Base-by-base conservation (phyloP, 1,140 invertebrate genomes). In the Anoplolepis gracilipes region DNA sequence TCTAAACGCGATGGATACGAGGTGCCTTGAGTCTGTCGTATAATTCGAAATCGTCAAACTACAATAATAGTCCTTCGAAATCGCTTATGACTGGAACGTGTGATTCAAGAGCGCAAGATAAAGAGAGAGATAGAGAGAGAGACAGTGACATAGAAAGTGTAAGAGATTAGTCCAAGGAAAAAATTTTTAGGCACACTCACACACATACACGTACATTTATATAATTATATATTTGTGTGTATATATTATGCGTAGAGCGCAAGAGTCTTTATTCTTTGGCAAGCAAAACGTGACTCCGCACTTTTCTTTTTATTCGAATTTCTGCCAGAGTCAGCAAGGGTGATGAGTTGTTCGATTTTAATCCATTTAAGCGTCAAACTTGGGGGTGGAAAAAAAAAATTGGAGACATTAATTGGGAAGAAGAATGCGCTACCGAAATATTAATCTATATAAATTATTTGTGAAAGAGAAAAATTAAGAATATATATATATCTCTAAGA, bases 191-290 rank as follows among this genome's bases (percentile, higher is more conserved):
- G 90, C 90, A 90, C 90, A 90, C 88, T 87, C 90, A 90, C 90
- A 90, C 87, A 90, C 76, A 88, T 90, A 90, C 89, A 90, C 67
- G 72, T 90, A 90, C 89, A 90, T 90, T 90, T 90, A 90, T 90
- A 85, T 89, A 89, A 87, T 87, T 86, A 75, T 84, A 88, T 88
- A 88, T 88, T 84, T 88, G 78, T 87, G 81, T 82, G 82, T 85
- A 88, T 87, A 87, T 88, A 88, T 88, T 84, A 88, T 81, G 84
- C 87, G 64, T 88, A 88, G 81, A 88, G 81, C 82, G 86, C 82
- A 89, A 89, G 87, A 89, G 87, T 89, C 77, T 84, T 89, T 55
- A 89, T 89, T 87, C 76, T 85, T 85, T 85, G 84, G 59, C 53
- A 89, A 90, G 87, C 85, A 90, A 87, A 87, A 84, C 75, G 88